phyloP scores from a whole-genome alignment of 2,113 vertebrate species.

The Ammodytes marinus region DNA sequence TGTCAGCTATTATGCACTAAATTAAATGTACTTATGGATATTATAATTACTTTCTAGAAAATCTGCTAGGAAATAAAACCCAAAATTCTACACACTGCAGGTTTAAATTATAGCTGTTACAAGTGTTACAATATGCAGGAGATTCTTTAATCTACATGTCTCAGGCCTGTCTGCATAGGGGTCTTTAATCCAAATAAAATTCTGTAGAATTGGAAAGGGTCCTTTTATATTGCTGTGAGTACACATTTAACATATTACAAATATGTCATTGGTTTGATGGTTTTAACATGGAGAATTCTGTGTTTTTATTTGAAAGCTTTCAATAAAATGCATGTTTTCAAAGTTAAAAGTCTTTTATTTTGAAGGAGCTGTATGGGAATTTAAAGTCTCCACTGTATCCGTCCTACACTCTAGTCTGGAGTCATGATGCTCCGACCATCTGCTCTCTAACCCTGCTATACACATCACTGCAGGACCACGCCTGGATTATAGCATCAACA shows the following conservation, averaged over 20 bases:
- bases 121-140: too few relatives aligned
- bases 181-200: too few relatives aligned
- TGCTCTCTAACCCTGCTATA: constrained; percentile 58
- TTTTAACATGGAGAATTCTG: not conserved
- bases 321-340: too few relatives aligned
- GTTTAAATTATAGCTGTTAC: too few relatives aligned
- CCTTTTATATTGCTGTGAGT: not conserved
- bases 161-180: too few relatives aligned
- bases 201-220: not conserved
- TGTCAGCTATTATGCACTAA: too few relatives aligned
- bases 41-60: too few relatives aligned
- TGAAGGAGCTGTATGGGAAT: constrained; percentile 31
- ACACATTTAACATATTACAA: not conserved
- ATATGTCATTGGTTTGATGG: not conserved
- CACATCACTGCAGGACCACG: constrained; percentile 55
- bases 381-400: constrained; percentile 27
- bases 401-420: constrained; percentile 38
- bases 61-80: too few relatives aligned
- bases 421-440: constrained; percentile 68
- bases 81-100: too few relatives aligned
- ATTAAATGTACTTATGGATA: too few relatives aligned
- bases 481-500: constrained; percentile 66
- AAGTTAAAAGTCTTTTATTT: not conserved
- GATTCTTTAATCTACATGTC: too few relatives aligned
- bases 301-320: not conserved